phyloP scores from a whole-genome alignment of 2,888 invertebrate species.

The Aleiodes alternator region DNA sequence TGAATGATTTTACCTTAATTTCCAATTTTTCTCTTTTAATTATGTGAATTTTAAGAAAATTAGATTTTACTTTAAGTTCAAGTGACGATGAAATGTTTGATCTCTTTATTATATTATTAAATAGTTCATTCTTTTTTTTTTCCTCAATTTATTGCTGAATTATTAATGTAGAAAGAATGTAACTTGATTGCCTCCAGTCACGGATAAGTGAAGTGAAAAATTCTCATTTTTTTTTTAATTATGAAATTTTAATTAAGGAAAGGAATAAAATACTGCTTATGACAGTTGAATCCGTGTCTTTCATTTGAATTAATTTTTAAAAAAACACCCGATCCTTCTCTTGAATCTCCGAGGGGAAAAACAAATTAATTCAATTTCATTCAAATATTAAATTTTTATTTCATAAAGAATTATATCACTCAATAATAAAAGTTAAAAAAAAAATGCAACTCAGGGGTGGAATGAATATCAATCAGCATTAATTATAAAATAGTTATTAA shows the following conservation, averaged over 20 bases:
- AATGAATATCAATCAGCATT: constrained; percentile 22
- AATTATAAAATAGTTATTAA: constrained; percentile 12
- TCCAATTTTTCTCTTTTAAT: constrained; percentile 20
- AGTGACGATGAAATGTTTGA: constrained; percentile 68
- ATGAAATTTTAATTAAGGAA: constrained; percentile 65
- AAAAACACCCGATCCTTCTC: background rate
- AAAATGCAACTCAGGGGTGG: constrained; percentile 17
- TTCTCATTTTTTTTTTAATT: constrained; percentile 54
- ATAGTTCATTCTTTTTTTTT: constrained; percentile 25
- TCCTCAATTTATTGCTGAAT: constrained; percentile 7
- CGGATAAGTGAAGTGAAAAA: constrained; percentile 58
- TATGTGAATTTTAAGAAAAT: constrained; percentile 30
- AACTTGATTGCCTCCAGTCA: constrained; percentile 52
- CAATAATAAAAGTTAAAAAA: background rate
- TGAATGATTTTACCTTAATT: constrained; percentile 34
- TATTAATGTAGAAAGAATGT: constrained; percentile 21
- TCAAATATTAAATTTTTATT: constrained; percentile 24
- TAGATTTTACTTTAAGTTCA: constrained; percentile 56
- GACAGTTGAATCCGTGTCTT: constrained; percentile 61
- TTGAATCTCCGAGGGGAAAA: background rate
- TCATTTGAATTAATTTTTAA: background rate
- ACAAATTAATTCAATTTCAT: background rate
- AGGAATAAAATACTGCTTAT: constrained; percentile 71
- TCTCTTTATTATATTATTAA: constrained; percentile 62
- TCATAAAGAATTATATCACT: constrained; percentile 28